Conservation (phyloP, 2,888 invertebrate species). For the Argynnis bischoffii region DNA sequence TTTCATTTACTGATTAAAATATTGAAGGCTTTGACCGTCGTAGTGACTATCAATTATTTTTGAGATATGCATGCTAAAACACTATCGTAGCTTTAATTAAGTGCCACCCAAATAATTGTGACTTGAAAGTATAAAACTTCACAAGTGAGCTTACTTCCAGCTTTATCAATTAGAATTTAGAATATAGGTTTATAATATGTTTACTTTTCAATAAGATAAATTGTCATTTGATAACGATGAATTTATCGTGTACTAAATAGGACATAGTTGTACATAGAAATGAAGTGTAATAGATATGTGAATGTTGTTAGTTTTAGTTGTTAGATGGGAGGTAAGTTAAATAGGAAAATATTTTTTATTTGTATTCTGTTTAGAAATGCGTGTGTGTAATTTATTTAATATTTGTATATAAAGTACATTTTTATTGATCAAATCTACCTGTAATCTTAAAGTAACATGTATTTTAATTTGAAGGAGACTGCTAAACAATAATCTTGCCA, state of each 20-base stretch:
- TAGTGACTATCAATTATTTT: background rate
- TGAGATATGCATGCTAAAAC: background rate
- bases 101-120: background rate
- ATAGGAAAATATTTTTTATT: constrained; percentile 7
- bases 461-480: too few species aligned
- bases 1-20: constrained; percentile 1
- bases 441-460: too few species aligned
- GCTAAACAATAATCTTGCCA: too few species aligned
- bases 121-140: background rate
- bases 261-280: constrained; percentile 37
- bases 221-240: constrained; percentile 43
- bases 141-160: background rate
- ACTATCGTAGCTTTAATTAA: too few species aligned
- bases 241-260: constrained; percentile 36
- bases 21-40: background rate
- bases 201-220: constrained; percentile 43
- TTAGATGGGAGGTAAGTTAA: constrained; percentile 27
- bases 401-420: too few species aligned
- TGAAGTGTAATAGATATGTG: constrained; percentile 27
- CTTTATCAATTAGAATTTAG: constrained; percentile 6
- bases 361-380: too few species aligned
- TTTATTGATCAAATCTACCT: too few species aligned
- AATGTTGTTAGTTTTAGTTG: constrained; percentile 8
- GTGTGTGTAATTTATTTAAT: too few species aligned
- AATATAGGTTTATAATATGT: constrained; percentile 31